phyloP scores from a whole-genome alignment of 2,797 vertebrate genomes.

The Sus cebifrons region DNA sequence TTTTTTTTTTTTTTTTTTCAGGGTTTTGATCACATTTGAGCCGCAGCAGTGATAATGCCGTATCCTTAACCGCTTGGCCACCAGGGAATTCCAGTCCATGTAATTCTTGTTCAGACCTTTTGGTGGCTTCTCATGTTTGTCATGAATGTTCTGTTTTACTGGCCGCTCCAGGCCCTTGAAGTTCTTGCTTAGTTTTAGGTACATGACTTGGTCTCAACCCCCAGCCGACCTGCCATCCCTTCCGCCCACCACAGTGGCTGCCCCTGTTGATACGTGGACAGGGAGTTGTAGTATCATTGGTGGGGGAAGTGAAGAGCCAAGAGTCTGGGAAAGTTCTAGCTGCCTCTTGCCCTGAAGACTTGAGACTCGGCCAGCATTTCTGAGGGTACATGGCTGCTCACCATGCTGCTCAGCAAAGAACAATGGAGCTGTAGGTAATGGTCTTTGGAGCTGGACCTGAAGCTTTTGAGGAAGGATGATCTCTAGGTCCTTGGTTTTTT shows the following conservation, averaged over 20 bases:
- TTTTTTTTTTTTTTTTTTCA: too few relatives aligned
- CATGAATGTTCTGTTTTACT: background rate
- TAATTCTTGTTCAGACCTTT: background rate
- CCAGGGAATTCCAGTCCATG: too few relatives aligned
- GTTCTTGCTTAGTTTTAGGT: background rate
- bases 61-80: too few relatives aligned
- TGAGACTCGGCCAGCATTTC: background rate
- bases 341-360: background rate
- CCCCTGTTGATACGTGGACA: too few relatives aligned
- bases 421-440: rapidly evolving
- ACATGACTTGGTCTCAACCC: background rate
- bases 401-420: background rate
- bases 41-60: too few relatives aligned
- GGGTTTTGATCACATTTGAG: too few relatives aligned
- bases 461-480: background rate
- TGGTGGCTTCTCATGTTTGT: background rate
- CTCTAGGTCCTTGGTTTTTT: background rate
- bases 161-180: background rate
- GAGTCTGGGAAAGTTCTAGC: too few relatives aligned
- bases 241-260: background rate
- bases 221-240: background rate
- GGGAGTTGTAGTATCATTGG: background rate
- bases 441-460: too few relatives aligned
- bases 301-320: background rate
- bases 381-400: background rate